phyloP scores from a whole-genome alignment of 1,140 invertebrate species.

The Bombyx mandarina region DNA sequence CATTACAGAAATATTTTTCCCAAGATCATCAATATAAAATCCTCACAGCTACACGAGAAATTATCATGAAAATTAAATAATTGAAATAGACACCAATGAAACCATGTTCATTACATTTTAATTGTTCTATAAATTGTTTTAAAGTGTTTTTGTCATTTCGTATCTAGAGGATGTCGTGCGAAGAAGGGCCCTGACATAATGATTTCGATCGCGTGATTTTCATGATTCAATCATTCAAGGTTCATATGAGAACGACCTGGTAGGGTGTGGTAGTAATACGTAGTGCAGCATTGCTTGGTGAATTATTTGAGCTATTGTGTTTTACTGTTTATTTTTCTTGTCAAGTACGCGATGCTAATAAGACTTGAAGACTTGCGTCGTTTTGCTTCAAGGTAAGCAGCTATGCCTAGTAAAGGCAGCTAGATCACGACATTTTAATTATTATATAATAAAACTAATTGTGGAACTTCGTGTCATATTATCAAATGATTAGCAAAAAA shows the following conservation, averaged over 20 bases:
- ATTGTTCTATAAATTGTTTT: constrained; percentile 3
- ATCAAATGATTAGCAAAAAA: too few species aligned
- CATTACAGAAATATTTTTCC: too few species aligned
- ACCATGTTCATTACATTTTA: constrained; percentile 1
- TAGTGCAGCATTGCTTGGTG: too few species aligned
- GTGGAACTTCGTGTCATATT: too few species aligned
- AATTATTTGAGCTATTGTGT: neutral
- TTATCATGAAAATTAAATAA: neutral
- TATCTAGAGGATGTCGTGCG: constrained; percentile 1
- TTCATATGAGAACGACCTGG: constrained; percentile 3
- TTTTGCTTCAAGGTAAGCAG: too few species aligned
- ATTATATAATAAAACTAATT: too few species aligned
- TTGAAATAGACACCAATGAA: neutral
- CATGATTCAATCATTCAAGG: constrained; percentile 8
- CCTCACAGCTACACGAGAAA: too few species aligned
- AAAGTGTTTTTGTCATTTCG: neutral
- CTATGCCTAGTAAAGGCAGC: too few species aligned
- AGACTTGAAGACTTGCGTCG: too few species aligned
- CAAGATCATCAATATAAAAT: too few species aligned
- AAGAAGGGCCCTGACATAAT: constrained; percentile 1
- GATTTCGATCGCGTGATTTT: constrained; percentile 4
- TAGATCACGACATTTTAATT: too few species aligned
- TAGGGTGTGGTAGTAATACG: constrained; percentile 1
- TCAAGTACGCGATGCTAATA: neutral
- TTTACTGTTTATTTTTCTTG: neutral